These are phyloP conservation scores for Nerophis ophidion DNA, from an alignment of 2,113 vertebrate genomes.

Conservation along the genomic window DNA sequence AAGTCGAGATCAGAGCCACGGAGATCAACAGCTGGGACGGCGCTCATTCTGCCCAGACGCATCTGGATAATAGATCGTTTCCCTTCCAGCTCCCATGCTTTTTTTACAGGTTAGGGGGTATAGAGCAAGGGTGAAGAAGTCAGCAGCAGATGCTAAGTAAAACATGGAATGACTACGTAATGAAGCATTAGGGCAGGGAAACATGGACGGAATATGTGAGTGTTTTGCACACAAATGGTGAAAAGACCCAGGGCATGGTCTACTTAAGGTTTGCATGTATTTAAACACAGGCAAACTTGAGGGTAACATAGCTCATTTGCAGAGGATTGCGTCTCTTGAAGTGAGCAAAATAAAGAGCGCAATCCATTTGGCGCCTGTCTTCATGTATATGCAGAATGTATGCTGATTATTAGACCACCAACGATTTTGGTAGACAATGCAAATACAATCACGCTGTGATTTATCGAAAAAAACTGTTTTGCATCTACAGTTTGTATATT, in stretches of 20 bases:
- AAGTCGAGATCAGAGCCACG: constrained; percentile 44
- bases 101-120: constrained; percentile 40
- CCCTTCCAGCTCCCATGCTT: constrained; percentile 46
- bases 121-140: constrained; percentile 39
- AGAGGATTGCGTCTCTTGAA: too few species aligned
- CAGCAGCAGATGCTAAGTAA: constrained; percentile 65
- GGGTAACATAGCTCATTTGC: too few species aligned
- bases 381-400: too few species aligned
- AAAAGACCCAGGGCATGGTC: constrained; percentile 11
- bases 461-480: too few species aligned
- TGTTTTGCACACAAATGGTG: constrained; percentile 33
- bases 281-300: too few species aligned
- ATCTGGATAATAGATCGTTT: constrained; percentile 66
- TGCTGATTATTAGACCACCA: too few species aligned
- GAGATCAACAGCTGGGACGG: constrained; percentile 51
- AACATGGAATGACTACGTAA: constrained; percentile 63
- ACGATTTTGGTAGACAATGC: too few species aligned
- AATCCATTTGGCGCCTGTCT: too few species aligned
- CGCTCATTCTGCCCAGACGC: constrained; percentile 49
- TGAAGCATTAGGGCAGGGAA: constrained; percentile 59
- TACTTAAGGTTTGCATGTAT: too few species aligned
- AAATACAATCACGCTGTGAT: too few species aligned
- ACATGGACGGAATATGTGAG: constrained; percentile 43
- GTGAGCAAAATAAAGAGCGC: too few species aligned
- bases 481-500: too few species aligned